phyloP scores from a whole-genome alignment of 2,888 invertebrate genomes.

The Ganaspis brasiliensis region DNA sequence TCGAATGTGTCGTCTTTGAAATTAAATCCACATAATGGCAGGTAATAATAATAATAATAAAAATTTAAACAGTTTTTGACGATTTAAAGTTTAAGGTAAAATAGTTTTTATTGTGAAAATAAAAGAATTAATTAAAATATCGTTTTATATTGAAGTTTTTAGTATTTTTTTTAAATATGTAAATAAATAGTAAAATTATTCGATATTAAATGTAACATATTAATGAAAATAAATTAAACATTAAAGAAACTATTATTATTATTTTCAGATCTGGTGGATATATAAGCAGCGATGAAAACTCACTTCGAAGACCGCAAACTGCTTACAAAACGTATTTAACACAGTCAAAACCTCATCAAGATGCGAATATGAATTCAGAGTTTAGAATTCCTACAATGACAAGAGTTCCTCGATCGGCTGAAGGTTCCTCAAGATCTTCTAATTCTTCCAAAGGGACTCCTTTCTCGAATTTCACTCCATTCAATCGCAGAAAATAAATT shows the following conservation, averaged over 20 bases:
- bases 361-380: neutral
- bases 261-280: no score
- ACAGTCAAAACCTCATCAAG: neutral
- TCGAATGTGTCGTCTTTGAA: neutral
- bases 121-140: no score
- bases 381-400: neutral
- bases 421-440: neutral
- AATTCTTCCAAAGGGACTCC: neutral
- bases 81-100: no score
- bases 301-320: neutral
- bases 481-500: neutral
- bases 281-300: no score
- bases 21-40: neutral
- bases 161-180: no score
- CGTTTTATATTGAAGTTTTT: no score
- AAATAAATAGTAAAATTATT: no score
- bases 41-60: neutral
- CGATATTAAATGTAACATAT: no score
- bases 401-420: constrained; percentile 11
- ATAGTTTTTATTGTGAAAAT: no score
- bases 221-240: no score
- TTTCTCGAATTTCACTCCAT: neutral
- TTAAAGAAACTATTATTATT: no score
- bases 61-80: no score
- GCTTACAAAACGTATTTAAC: neutral